Evolutionary conservation across 2,888 invertebrate genomes (phyloP).

Genomic region (Caenorhabditis virilis): DNA sequence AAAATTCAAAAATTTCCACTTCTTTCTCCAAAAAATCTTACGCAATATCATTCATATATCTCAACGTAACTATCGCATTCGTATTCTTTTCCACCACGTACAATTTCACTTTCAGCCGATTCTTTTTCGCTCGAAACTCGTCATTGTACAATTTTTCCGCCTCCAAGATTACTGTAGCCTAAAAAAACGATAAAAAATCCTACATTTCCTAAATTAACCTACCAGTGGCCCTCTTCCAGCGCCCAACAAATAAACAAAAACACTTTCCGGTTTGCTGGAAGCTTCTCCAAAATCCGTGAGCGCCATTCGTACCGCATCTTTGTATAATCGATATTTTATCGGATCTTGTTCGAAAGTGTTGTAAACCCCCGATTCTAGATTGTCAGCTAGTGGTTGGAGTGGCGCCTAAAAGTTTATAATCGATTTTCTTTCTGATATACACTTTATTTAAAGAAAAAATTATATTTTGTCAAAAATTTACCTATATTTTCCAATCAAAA

Average conservation of each 20-base stretch:
- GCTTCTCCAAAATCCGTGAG: slow-evolving; percentile 40
- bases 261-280: slow-evolving; percentile 4
- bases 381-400: slow-evolving; percentile 90
- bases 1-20: not conserved
- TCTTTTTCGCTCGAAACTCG: slow-evolving; percentile 19
- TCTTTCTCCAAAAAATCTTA: slow-evolving; percentile 14
- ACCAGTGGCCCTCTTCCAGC: slow-evolving; percentile 95
- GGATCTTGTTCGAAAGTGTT: slow-evolving; percentile 98
- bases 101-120: slow-evolving; percentile 69
- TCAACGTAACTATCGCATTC: slow-evolving; percentile 78
- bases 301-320: slow-evolving; percentile 43
- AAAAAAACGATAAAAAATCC: too few species aligned
- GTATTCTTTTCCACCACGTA: slow-evolving; percentile 98
- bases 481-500: too few species aligned
- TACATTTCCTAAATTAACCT: too few species aligned
- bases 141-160: slow-evolving; percentile 40
- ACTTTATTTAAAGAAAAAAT: too few species aligned
- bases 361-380: slow-evolving; percentile 92
- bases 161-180: slow-evolving; percentile 67
- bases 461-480: too few species aligned
- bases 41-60: slow-evolving; percentile 50
- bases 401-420: slow-evolving; percentile 73
- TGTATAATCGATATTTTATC: slow-evolving; percentile 78
- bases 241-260: slow-evolving; percentile 84
- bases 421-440: too few species aligned